Evolutionary conservation across 2,888 invertebrate species (phyloP).

Genomic region (Hartigia nigra): DNA sequence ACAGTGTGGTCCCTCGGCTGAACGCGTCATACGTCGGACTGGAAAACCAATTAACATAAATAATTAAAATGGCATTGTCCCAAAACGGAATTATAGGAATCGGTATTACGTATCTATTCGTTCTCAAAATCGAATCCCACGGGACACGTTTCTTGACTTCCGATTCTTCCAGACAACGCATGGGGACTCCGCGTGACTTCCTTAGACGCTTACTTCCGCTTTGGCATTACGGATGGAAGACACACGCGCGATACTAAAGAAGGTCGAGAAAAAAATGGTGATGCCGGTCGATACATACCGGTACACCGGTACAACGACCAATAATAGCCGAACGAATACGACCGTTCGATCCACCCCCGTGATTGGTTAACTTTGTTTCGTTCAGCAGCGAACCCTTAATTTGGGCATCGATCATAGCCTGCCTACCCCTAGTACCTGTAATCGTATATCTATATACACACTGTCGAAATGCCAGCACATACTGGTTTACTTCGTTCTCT

Average conservation of each 20-base stretch:
- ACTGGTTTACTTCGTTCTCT: not conserved
- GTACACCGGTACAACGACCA: slow-evolving; percentile 38
- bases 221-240: too few relatives aligned
- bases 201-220: not conserved
- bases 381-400: slow-evolving; percentile 53
- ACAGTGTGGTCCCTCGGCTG: not conserved
- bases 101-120: not conserved
- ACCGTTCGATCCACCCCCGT: slow-evolving; percentile 39
- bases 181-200: not conserved
- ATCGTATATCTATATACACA: not conserved
- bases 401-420: slow-evolving; percentile 57
- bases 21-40: slow-evolving; percentile 32
- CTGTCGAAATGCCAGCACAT: not conserved
- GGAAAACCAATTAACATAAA: slow-evolving; percentile 59
- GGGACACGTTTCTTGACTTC: not conserved
- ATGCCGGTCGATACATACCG: slow-evolving; percentile 39
- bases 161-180: not conserved
- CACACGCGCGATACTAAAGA: not conserved
- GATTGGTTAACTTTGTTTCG: slow-evolving; percentile 61
- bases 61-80: slow-evolving; percentile 61
- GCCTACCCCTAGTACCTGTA: slow-evolving; percentile 12
- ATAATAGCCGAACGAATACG: slow-evolving; percentile 42
- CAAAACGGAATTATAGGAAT: not conserved
- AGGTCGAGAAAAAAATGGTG: slow-evolving; percentile 38
- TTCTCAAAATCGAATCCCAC: not conserved